These are phyloP conservation scores for Brachypodius melanocephalos DNA, from an alignment of 2,113 vertebrate genomes.

Conservation along the genomic window DNA sequence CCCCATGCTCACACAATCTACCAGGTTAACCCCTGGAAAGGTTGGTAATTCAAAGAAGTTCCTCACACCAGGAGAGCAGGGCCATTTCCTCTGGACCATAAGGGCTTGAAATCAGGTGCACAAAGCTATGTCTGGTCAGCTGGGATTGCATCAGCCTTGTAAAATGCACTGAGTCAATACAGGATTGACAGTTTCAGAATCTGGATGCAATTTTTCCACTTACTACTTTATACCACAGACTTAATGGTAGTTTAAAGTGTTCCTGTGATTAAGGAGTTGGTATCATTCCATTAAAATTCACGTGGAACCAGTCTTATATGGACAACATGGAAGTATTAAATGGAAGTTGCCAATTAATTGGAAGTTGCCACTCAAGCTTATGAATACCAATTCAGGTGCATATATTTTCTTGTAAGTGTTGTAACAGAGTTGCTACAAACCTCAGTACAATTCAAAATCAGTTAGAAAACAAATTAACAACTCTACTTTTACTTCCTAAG, in stretches of 20 bases:
- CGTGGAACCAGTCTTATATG: rapidly evolving
- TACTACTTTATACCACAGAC: not conserved
- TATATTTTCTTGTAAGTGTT: not conserved
- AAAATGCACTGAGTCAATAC: not conserved
- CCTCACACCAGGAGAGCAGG: not conserved
- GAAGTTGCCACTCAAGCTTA: not conserved
- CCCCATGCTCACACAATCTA: not conserved
- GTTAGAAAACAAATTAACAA: rapidly evolving
- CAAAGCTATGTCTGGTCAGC: not conserved
- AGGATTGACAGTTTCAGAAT: not conserved
- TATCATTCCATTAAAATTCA: not conserved
- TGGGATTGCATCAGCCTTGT: not conserved
- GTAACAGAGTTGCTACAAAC: not conserved
- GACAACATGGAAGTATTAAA: not conserved
- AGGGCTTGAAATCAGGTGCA: not conserved
- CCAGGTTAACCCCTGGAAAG: not conserved
- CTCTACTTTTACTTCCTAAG: not conserved
- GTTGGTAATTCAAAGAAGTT: not conserved
- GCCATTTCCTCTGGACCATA: not conserved
- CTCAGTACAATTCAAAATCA: not conserved
- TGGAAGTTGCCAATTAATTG: no score
- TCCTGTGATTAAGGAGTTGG: not conserved
- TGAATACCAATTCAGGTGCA: not conserved
- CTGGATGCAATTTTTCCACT: not conserved
- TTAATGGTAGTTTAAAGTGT: not conserved